Evolutionary conservation across 92 coral and sea anemone species (phyloP).

Genomic region (Galaxea fascicularis): DNA sequence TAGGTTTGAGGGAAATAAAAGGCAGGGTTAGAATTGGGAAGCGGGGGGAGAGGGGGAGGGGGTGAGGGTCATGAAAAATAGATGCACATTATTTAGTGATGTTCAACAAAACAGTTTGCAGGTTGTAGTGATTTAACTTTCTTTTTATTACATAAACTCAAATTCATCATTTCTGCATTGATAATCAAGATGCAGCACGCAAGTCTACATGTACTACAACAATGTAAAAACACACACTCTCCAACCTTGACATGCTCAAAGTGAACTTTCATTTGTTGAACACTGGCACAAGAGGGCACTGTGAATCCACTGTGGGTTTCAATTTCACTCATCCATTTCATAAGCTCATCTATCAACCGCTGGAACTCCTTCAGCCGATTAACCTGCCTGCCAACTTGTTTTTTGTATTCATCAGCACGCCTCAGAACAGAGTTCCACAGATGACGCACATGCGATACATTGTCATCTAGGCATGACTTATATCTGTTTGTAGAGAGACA

Average conservation of each 20-base stretch:
- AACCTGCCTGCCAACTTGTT: constrained; percentile 69
- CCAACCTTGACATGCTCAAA: constrained; percentile 97
- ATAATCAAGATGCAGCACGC: no score
- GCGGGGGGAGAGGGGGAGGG: no score
- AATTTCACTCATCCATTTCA: constrained; percentile 82
- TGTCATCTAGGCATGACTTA: constrained; percentile 80
- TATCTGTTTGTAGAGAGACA: constrained; percentile 36
- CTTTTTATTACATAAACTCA: no score
- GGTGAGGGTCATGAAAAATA: no score
- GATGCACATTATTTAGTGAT: no score
- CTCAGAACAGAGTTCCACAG: constrained; percentile 77
- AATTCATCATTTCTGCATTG: no score
- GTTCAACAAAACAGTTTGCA: no score
- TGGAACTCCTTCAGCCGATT: constrained; percentile 81
- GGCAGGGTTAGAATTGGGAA: no score
- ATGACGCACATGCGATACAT: constrained; percentile 68
- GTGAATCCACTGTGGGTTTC: constrained; percentile 88
- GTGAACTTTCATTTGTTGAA: constrained; percentile 90
- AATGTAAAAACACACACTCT: not conserved
- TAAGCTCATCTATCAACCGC: constrained; percentile 65
- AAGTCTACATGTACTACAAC: no score
- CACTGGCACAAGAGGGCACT: constrained; percentile 81
- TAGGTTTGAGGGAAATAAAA: no score
- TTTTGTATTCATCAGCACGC: constrained; percentile 76
- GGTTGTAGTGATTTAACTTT: no score